Evolutionary conservation across 2,113 vertebrate species (phyloP), one percentile per base, ranked within the genome.

Genomic region (Psephotus haematonotus): DNA sequence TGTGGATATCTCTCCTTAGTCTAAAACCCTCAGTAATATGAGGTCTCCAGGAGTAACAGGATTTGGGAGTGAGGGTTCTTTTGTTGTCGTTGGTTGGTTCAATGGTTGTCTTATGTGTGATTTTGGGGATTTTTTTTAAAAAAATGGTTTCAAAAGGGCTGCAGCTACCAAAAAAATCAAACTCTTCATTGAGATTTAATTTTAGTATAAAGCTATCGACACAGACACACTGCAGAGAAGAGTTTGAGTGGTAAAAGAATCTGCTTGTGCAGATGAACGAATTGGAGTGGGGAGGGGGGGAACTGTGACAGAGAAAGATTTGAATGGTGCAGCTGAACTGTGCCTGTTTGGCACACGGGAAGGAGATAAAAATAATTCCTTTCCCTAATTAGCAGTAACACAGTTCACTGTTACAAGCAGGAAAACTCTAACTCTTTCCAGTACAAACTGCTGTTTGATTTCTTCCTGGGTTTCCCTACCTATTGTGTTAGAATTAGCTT

Each of bases 311-410:
- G 46, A 59, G 52, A 69, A 90, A 64, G 7, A 55, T 80, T 80
- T 90, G 70, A 90, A 90, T 77, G 82, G 68, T 20, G 7, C 53
- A 94, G 71, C 67, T 96, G 69, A 97, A 49, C 67, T 69, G 24
- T 25, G 8, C 24, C 59, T 95, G 39, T 49, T 74, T 76, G 63
- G 68, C 67, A 79, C 64, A 77, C 12, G 37, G 33, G 28, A 62
- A 53, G 23, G 37, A 88, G 75, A 33, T 47, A 82, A 82, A 92
- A 91, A 82, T 76, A 65, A 88, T 82, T 95, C 53, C 9, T 82
- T 87, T 90, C 59, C 50, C 50, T 95, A 89, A 87, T 94, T 87
- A 91, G 24, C 67, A 89, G 9, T 62, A 62, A 62, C 46, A 69
- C 7, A 59, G 17, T 53, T 91, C 31, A 35, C 31, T 59, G n/a